These are phyloP conservation scores for Tinamus major DNA, from an alignment of 2,797 vertebrate species.

Conservation along the genomic window DNA sequence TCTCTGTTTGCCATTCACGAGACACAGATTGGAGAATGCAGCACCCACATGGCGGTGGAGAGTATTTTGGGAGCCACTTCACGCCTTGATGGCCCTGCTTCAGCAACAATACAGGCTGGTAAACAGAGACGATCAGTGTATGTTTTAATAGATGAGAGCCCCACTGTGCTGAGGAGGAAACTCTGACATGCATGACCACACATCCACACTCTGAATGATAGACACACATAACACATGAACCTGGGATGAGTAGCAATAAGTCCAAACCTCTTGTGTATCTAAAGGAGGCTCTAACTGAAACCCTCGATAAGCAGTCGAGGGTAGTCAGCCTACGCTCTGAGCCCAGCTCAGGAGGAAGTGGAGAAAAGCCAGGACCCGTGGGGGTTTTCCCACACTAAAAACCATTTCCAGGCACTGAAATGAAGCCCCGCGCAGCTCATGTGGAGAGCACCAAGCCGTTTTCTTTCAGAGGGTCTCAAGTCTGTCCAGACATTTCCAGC, in stretches of 20 bases:
- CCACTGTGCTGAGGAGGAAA: not conserved
- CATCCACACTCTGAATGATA: not conserved
- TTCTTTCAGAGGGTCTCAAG: not conserved
- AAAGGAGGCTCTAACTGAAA: not conserved
- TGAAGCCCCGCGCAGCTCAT: not conserved
- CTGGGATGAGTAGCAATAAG: not conserved
- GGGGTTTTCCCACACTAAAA: too few relatives aligned
- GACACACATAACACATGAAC: too few relatives aligned
- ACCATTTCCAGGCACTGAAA: not conserved
- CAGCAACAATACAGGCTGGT: not conserved
- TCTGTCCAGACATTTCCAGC: not conserved
- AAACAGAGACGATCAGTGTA: not conserved
- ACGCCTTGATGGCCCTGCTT: not conserved
- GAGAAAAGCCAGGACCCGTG: not conserved
- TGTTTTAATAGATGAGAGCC: not conserved
- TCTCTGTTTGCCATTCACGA: not conserved
- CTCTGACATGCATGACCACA: too few relatives aligned
- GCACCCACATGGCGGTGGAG: not conserved
- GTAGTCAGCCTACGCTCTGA: not conserved
- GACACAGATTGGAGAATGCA: not conserved
- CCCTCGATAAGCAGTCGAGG: not conserved
- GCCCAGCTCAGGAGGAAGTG: not conserved
- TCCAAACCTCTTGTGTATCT: not conserved
- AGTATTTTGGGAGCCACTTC: not conserved
- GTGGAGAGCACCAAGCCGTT: not conserved